These are phyloP conservation scores for Asteroscopus sphinx DNA, from an alignment of 2,888 invertebrate species.

Conservation along the genomic window DNA sequence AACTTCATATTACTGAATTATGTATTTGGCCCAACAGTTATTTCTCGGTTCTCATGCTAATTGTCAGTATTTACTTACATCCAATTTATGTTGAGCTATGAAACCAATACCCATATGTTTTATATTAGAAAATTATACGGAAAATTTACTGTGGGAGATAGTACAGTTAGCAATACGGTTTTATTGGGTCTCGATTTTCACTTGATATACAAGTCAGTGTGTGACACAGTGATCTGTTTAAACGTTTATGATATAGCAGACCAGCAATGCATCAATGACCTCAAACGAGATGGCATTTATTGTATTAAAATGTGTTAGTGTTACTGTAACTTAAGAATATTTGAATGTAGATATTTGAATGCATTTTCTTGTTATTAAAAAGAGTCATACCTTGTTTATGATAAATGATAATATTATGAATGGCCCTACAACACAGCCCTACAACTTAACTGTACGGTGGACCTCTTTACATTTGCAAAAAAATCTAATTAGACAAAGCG, in stretches of 20 bases:
- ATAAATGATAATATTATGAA: too few species aligned
- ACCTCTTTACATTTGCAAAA: too few species aligned
- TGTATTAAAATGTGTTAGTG: conserved; percentile 10
- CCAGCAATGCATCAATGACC: conserved; percentile 18
- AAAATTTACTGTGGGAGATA: conserved; percentile 41
- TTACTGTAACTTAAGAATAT: background rate
- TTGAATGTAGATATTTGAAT: conserved; percentile 1
- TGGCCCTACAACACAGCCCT: too few species aligned
- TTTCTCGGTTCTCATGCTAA: conserved; percentile 73
- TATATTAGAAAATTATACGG: conserved; percentile 59
- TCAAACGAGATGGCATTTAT: conserved; percentile 37
- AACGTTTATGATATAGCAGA: conserved; percentile 27
- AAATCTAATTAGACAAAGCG: too few species aligned
- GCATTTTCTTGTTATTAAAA: background rate
- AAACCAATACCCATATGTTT: conserved; percentile 60
- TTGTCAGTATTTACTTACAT: conserved; percentile 59
- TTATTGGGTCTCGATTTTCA: conserved; percentile 37
- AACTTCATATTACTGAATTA: conserved; percentile 68
- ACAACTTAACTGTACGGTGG: too few species aligned
- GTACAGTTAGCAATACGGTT: conserved; percentile 50
- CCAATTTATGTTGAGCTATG: conserved; percentile 48
- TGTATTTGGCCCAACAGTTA: conserved; percentile 77
- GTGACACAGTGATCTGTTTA: conserved; percentile 53
- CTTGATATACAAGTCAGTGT: conserved; percentile 24
- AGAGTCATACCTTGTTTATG: too few species aligned